Evolutionary conservation across 2,797 vertebrate species (phyloP), one percentile per base, ranked within the genome.

Genomic region (Esox masquinongy): DNA sequence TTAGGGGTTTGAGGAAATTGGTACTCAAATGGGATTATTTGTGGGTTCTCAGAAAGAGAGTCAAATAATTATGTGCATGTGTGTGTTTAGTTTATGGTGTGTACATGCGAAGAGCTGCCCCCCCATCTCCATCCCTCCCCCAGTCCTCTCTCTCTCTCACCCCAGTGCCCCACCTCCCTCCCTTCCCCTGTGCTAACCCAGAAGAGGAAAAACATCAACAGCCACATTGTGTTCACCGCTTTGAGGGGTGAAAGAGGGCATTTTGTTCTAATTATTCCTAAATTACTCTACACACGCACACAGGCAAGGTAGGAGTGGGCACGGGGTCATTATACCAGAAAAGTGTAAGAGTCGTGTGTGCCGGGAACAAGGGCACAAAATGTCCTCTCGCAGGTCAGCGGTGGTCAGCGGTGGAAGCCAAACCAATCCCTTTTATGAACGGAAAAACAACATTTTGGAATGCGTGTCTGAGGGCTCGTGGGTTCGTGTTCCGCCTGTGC

Each of bases 101-200:
- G 77, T 87, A 86, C 89, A 87, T 82, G 85, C 72, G 11, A 88
- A 81, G 43, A 12, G 9, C 36, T 72, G 81, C 78, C 82, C 83
- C 72, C 72, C 72, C 70, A 80, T 68, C 76, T 78, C 74, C 70
- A 74, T 76, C 15, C 29, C 70, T 67, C 59, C 29, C 71, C 71
- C 47, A 19, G 31, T 73, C 63, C 68, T 70, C 75, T 61, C 78
- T 82, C 64, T 66, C 64, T 66, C 17, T 63, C 80, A 43, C 61
- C 3, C 15, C 64, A 64, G 34, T 74, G 59, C 8, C 68, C 51
- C 24, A 22, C 74, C 72, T 83, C 51, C 24, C 63, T 72, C 68
- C 39, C 59, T 74, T 74, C 61, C 68, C 63, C 61, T 56, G 67
- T 63, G 5, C 68, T 70, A 17, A 34, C 70, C 29, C 29, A 19